Base-by-base conservation (phyloP, 35 echinoderm and acorn worm genomes). In the Eucidaris tribuloides region DNA sequence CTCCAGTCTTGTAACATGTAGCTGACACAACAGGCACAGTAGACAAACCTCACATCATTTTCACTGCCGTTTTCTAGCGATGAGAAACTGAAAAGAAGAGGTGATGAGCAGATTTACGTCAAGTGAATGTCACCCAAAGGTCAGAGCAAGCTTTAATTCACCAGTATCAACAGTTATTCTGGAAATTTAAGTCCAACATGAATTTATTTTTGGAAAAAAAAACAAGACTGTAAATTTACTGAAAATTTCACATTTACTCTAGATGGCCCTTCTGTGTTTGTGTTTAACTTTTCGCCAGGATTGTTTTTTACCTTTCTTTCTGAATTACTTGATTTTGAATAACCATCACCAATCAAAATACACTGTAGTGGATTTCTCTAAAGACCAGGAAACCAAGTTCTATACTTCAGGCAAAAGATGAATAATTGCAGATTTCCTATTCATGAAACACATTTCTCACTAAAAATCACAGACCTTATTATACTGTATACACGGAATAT, bases 31-130 rank as follows among this genome's bases (percentile, higher is more conserved):
- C 90, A 93, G 44, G 96, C 96, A 93, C 96, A 99, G 62, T 93
- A 99, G 15, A 99, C 79, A 88, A 99, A 99, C 46, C 96, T 58
- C 96, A 99, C 93, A 62, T 99, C 96, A 84, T 90, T 93, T 78
- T 99, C 96, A 81, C 90, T 99, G 13, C 96, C 96, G 13, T 90
- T 79, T 37, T 80, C 65, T 5, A 91, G 89, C 27, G 96, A 90
- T 79, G 83, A 60, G 63, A 93, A 99, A 87, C 96, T 99, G 62
- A 80, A 28, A 84, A 80, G 20, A 84, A 49, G 33, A 71, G 31
- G 22, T 7, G 4, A 32, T 36, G 6, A 20, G 11, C 27, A 23
- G 31, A 14, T 33, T 13, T 13, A 23, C 7, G 27, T 23, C 13
- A 66, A 14, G 11, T 23, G 7, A 13, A 33, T 29, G 27, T 33